Evolutionary conservation across 2,113 vertebrate species (phyloP).

Genomic region (Hylia prasina): DNA sequence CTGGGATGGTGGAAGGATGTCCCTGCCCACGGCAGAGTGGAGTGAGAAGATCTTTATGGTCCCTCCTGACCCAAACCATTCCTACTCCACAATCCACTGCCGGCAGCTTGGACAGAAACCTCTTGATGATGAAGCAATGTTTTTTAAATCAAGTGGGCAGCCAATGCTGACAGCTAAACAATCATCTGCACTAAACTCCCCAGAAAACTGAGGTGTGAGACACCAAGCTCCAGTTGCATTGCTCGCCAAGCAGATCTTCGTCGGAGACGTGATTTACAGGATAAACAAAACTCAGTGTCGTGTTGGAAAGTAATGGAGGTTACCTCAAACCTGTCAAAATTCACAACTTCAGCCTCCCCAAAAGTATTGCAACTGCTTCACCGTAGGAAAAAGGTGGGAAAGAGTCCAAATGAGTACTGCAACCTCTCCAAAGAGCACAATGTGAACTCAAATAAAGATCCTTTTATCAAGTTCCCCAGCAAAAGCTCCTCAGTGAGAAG

Average conservation of each 20-base stretch:
- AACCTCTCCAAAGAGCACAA: neutral
- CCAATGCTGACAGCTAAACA: neutral
- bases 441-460: neutral
- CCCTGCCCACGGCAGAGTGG: neutral
- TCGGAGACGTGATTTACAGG: rapidly evolving
- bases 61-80: neutral
- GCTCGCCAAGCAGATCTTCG: neutral
- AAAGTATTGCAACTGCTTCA: neutral
- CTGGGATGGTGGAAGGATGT: rapidly evolving
- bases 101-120: neutral
- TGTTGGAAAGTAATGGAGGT: neutral
- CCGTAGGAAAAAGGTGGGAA: neutral
- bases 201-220: neutral
- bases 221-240: neutral
- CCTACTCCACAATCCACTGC: neutral
- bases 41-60: neutral
- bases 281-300: neutral
- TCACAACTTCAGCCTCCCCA: neutral
- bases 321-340: neutral
- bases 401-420: neutral
- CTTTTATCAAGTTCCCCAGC: neutral
- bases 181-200: neutral
- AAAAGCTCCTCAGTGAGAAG: neutral
- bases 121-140: neutral
- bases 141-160: neutral